Base-by-base conservation (phyloP, 2,888 invertebrate genomes). In the Sympetrum striolatum region DNA sequence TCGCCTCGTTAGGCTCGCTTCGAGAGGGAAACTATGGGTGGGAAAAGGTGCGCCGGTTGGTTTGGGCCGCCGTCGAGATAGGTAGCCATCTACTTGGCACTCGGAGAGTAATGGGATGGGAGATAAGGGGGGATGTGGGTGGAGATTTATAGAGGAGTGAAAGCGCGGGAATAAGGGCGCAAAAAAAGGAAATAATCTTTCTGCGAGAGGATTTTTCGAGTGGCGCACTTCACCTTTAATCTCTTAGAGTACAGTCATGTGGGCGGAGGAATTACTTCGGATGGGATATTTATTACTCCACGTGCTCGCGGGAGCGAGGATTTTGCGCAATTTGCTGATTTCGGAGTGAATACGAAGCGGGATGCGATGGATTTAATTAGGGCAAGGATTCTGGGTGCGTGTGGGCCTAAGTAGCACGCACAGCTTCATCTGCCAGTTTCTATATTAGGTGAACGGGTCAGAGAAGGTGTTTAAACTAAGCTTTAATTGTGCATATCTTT, bases 181-280 rank as follows among this genome's bases (percentile, higher is more conserved):
- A 81, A 82, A 82, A 31, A 58, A 86, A 86, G 86, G 86, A 86
- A 86, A 86, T 86, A 60, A 86, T 86, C 86, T 86, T 86, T 64
- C 37, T 22, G 37, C 15, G 58, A 58, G 25, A 35, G 82, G 53
- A 35, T 73, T 73, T 53, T 73, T 73, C 31, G 73, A 73, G 73
- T 31, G 73, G 14, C 12, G 73, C 25, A 73, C 25, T 73, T 64
- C 64, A 64, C 64, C 64, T 64, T 64, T 73, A 73, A 73, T 31
- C 73, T 31, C 2, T 18, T 53, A 18, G 18, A 53, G 53, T 53
- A 53, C 53, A 53, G 18, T 53, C 53, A 18, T 53, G 53, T 18
- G 53, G 18, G 53, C 18, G 53, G 53, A 53, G 53, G 53, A 53
- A 53, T 53, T 53, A 18, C 53, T 53, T 18, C 18, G 53, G 18